Evolutionary conservation across 2,797 vertebrate genomes (phyloP).

Genomic region (Mus spretus): DNA sequence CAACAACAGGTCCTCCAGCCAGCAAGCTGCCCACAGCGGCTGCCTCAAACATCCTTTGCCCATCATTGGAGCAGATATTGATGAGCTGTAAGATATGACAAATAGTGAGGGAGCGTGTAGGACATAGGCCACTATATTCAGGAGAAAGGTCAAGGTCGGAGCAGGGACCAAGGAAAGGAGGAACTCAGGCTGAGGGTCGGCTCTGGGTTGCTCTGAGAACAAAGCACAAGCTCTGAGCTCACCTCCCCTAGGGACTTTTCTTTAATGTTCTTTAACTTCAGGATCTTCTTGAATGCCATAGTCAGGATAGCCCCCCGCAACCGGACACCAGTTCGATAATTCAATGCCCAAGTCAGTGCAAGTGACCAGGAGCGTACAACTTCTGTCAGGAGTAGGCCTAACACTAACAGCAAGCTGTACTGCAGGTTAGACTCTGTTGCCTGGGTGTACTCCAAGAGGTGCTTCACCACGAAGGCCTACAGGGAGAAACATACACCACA

Average conservation of each 20-base stretch:
- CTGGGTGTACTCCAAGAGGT: conserved; percentile 95
- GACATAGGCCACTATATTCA: neutral
- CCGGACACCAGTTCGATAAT: conserved; percentile 95
- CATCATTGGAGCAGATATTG: conserved; percentile 95
- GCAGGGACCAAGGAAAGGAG: neutral
- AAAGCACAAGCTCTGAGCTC: neutral
- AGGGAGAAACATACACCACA: conserved; percentile 91
- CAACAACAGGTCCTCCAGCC: conserved; percentile 95
- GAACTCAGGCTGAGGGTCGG: neutral
- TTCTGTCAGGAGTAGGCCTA: conserved; percentile 94
- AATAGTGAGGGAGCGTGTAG: neutral
- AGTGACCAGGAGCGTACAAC: conserved; percentile 96
- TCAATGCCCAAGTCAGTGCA: conserved; percentile 95
- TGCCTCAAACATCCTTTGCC: conserved; percentile 96
- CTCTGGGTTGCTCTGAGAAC: neutral
- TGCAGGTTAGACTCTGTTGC: conserved; percentile 91
- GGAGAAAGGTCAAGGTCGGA: neutral
- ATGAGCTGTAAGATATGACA: conserved; percentile 91
- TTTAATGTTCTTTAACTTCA: conserved; percentile 93
- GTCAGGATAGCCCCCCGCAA: conserved; percentile 95
- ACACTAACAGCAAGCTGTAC: conserved; percentile 95
- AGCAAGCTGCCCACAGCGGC: conserved; percentile 95
- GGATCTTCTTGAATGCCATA: conserved; percentile 96
- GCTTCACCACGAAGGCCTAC: conserved; percentile 97
- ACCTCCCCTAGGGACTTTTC: conserved; percentile 96